Conservation (phyloP, 2,888 invertebrate species). For the Plagodis pulveraria region DNA sequence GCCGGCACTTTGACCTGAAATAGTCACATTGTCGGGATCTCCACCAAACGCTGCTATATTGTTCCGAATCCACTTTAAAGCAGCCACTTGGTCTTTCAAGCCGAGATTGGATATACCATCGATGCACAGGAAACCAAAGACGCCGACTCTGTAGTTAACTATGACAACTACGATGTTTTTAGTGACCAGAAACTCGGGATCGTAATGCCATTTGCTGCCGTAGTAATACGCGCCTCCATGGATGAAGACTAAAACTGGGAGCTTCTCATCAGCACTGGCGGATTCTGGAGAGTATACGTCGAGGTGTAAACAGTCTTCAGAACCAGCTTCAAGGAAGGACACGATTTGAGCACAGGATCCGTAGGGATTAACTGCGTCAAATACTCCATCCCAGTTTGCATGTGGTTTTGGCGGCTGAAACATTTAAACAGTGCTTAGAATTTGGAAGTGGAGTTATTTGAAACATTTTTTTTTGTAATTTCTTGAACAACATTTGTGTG, state of each 20-base stretch:
- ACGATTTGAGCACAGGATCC: conserved; percentile 64
- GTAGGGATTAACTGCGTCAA: conserved; percentile 56
- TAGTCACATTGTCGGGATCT: conserved; percentile 74
- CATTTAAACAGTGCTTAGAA: neutral
- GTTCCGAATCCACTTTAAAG: conserved; percentile 69
- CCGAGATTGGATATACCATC: conserved; percentile 71
- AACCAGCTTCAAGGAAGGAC: conserved; percentile 53
- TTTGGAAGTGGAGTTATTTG: neutral
- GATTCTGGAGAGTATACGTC: conserved; percentile 65
- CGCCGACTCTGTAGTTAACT: conserved; percentile 71
- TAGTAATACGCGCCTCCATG: conserved; percentile 77
- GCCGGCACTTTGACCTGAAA: conserved; percentile 76
- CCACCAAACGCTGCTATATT: conserved; percentile 75
- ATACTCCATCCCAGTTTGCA: conserved; percentile 59
- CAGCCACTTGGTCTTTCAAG: conserved; percentile 72
- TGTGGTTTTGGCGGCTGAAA: conserved; percentile 64
- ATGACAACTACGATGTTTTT: conserved; percentile 66
- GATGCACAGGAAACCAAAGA: conserved; percentile 70
- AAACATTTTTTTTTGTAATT: neutral
- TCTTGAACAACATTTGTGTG: too few species aligned
- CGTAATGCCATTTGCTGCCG: conserved; percentile 72
- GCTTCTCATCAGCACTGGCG: conserved; percentile 36
- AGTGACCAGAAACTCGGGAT: conserved; percentile 70
- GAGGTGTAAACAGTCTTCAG: conserved; percentile 69
- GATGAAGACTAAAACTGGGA: conserved; percentile 72